A percentile compares a stretch with the other conserved stretches of the same genome.
These are phyloP conservation scores for Anthoscopus minutus DNA, from an alignment of 2,113 vertebrate species.

Conservation along the genomic window DNA sequence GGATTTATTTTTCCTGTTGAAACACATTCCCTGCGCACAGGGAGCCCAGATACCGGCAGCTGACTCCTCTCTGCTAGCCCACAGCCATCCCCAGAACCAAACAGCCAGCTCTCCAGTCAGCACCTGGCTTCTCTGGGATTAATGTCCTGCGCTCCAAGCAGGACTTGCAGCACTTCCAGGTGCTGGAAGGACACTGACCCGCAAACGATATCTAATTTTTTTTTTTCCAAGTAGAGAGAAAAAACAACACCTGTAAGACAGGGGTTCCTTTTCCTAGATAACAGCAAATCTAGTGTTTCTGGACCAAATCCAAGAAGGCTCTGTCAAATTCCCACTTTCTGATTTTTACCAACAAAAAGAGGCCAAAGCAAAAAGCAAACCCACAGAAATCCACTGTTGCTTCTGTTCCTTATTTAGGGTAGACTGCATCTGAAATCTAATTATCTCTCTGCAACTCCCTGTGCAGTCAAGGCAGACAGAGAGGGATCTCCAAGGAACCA, in stretches of 20 bases:
- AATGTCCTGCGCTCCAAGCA: rapidly evolving
- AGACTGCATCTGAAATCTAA: neutral
- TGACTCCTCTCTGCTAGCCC: neutral
- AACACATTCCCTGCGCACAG: neutral
- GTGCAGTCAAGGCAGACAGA: neutral
- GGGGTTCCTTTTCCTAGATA: neutral
- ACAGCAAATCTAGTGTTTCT: neutral
- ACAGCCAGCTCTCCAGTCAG: neutral
- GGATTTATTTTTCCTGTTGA: slow-evolving; percentile 2
- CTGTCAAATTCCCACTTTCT: neutral
- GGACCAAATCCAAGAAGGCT: neutral
- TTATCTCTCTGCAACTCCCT: slow-evolving; percentile 4
- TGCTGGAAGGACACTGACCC: neutral
- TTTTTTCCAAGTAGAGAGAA: neutral
- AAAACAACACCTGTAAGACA: neutral
- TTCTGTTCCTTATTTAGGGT: neutral
- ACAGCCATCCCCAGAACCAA: neutral
- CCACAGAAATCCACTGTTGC: neutral
- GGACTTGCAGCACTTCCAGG: too few species aligned
- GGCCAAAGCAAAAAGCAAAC: neutral
- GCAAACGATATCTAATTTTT: neutral
- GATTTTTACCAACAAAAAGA: neutral
- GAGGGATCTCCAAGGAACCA: neutral
- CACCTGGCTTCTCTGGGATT: neutral
- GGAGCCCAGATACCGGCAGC: neutral